phyloP scores from a whole-genome alignment of 2,888 invertebrate genomes.

The Tetragonula carbonaria region DNA sequence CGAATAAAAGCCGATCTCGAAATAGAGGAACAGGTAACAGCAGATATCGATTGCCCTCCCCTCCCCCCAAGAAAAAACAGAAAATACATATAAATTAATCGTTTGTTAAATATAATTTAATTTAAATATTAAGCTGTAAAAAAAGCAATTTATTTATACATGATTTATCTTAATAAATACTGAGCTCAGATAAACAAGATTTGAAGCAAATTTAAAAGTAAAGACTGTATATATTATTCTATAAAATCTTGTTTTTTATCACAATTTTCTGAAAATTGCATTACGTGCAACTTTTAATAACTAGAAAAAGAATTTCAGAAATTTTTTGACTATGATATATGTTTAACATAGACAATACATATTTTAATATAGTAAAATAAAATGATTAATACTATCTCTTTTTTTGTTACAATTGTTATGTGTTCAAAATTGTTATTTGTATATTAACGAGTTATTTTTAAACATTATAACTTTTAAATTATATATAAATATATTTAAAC shows the following conservation, averaged over 20 bases:
- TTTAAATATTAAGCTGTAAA: slow-evolving; percentile 76
- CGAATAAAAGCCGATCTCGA: slow-evolving; percentile 56
- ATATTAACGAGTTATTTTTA: slow-evolving; percentile 46
- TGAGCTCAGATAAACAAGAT: slow-evolving; percentile 55
- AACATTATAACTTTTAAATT: slow-evolving; percentile 61
- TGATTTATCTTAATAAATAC: slow-evolving; percentile 58
- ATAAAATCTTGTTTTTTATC: slow-evolving; percentile 54
- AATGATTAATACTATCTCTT: slow-evolving; percentile 40
- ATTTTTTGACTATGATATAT: slow-evolving; percentile 39
- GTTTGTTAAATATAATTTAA: slow-evolving; percentile 80
- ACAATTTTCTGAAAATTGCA: slow-evolving; percentile 39
- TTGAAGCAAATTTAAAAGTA: slow-evolving; percentile 66
- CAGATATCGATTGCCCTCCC: slow-evolving; percentile 65
- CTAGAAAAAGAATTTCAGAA: slow-evolving; percentile 46
- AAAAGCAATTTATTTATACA: slow-evolving; percentile 72
- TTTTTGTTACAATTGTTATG: slow-evolving; percentile 54
- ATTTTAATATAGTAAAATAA: slow-evolving; percentile 56
- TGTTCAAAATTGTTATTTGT: slow-evolving; percentile 60
- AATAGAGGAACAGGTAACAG: slow-evolving; percentile 71
- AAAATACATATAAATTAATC: slow-evolving; percentile 69
- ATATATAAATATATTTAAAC: slow-evolving; percentile 76
- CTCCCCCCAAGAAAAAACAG: slow-evolving; percentile 53
- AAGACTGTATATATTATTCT: slow-evolving; percentile 69
- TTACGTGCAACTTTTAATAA: slow-evolving; percentile 36
- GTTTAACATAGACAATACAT: slow-evolving; percentile 44